These are phyloP conservation scores for Trichogramma dendrolimi DNA, from an alignment of 2,888 invertebrate genomes.

Conservation along the genomic window DNA sequence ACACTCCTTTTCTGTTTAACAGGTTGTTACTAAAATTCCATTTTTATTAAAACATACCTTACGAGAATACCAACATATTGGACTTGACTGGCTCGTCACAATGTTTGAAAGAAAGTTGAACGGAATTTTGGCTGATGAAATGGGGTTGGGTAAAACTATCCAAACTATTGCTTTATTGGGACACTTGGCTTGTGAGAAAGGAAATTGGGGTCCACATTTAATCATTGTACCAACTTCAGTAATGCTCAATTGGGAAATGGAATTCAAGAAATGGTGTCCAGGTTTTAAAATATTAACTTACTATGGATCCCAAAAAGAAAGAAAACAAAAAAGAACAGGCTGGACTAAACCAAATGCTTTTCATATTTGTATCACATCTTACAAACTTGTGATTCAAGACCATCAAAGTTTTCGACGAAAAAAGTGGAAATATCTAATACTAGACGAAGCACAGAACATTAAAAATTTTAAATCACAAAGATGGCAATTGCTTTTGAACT, in stretches of 20 bases:
- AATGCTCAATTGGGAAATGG: conserved; percentile 99
- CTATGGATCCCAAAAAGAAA: conserved; percentile 93
- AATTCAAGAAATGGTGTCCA: conserved; percentile 99
- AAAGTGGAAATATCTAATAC: conserved; percentile 96
- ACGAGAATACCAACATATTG: conserved; percentile 96
- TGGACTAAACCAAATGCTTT: conserved; percentile 99
- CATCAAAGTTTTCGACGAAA: conserved; percentile 95
- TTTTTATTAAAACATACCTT: conserved; percentile 84
- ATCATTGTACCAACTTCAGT: conserved; percentile 99
- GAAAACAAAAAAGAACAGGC: conserved; percentile 83
- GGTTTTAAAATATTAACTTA: conserved; percentile 98
- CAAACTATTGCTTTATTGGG: conserved; percentile 93
- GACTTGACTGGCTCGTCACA: conserved; percentile 94
- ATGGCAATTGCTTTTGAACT: conserved; percentile 94
- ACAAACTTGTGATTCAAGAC: conserved; percentile 97
- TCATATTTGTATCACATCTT: conserved; percentile 96
- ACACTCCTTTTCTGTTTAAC: conserved; percentile 20
- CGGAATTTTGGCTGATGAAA: conserved; percentile 94
- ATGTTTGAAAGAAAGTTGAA: conserved; percentile 93
- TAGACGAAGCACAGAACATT: conserved; percentile 98
- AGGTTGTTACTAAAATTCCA: conserved; percentile 90
- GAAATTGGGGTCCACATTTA: conserved; percentile 97
- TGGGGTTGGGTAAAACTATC: conserved; percentile 96
- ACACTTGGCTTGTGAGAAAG: conserved; percentile 86
- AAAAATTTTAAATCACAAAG: conserved; percentile 99